Conservation (phyloP, 1,140 invertebrate species). For the Coenobita brevimanus region DNA sequence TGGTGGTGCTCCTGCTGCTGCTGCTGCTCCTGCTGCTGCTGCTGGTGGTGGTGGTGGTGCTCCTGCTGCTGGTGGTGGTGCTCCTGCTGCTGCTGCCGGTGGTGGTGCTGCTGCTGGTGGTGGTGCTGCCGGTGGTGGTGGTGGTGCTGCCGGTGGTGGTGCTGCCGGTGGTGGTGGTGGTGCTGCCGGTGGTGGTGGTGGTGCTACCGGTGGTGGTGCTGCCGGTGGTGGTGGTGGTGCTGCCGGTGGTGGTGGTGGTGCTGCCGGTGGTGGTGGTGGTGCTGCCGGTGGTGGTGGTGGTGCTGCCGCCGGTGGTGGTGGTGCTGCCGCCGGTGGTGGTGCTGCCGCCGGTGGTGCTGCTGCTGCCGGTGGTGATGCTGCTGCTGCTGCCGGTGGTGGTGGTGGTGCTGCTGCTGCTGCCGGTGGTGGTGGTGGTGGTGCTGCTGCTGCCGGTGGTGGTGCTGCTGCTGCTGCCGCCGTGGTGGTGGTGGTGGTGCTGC, state of each 20-base stretch:
- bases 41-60: not conserved
- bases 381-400: too few relatives aligned
- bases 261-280: not conserved
- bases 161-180: not conserved
- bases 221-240: not conserved
- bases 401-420: too few relatives aligned
- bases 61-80: not conserved
- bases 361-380: too few relatives aligned
- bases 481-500: too few relatives aligned
- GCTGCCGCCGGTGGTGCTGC: not conserved
- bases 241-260: not conserved
- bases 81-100: not conserved
- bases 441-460: too few relatives aligned
- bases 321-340: not conserved
- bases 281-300: not conserved
- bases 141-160: not conserved
- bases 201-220: not conserved
- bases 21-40: not conserved
- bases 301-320: not conserved
- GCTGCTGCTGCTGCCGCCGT: too few relatives aligned
- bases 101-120: not conserved
- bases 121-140: not conserved
- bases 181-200: not conserved
- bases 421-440: too few relatives aligned
- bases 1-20: not conserved